A percentile compares a stretch with the other conserved stretches of the same genome.
phyloP scores from a whole-genome alignment of 2,113 vertebrate species.

The Brachypodius melanocephalos region DNA sequence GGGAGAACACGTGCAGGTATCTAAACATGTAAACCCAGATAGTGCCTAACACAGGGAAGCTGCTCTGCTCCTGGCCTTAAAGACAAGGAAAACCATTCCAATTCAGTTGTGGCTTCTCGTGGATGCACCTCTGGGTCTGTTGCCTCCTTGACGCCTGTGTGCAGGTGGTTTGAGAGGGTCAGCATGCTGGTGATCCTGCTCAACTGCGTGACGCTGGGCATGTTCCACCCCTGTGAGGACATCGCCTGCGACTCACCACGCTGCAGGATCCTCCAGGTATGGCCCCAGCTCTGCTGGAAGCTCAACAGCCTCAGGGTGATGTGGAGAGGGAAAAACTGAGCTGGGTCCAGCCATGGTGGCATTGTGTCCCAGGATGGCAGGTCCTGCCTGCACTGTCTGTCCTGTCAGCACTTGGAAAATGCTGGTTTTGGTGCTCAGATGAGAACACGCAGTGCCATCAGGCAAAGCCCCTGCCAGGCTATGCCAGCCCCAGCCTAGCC shows the following conservation, averaged over 20 bases:
- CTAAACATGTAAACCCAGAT: not conserved
- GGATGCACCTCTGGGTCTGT: fast-evolving
- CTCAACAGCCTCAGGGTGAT: fast-evolving
- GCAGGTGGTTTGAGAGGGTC: constrained; percentile 94
- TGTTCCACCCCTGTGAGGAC: constrained; percentile 98
- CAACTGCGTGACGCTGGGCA: constrained; percentile 97
- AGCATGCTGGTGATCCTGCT: constrained; percentile 99
- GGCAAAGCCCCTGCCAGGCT: not conserved
- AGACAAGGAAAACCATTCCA: not conserved
- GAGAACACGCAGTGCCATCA: fast-evolving
- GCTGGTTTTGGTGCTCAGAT: fast-evolving
- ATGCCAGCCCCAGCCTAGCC: not conserved
- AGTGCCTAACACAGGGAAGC: fast-evolving
- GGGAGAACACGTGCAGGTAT: not conserved
- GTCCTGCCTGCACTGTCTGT: not conserved
- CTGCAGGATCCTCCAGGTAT: constrained; percentile 93
- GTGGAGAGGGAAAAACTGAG: not conserved
- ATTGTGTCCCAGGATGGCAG: not conserved
- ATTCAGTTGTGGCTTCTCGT: fast-evolving
- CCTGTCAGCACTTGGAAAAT: not conserved
- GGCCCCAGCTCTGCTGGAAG: fast-evolving
- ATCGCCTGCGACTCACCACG: constrained; percentile 88
- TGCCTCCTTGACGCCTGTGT: constrained; percentile 80
- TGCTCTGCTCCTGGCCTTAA: not conserved
- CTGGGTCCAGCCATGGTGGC: fast-evolving